These are phyloP conservation scores for Anguilla rostrata DNA, from an alignment of 2,113 vertebrate genomes.

Conservation along the genomic window DNA sequence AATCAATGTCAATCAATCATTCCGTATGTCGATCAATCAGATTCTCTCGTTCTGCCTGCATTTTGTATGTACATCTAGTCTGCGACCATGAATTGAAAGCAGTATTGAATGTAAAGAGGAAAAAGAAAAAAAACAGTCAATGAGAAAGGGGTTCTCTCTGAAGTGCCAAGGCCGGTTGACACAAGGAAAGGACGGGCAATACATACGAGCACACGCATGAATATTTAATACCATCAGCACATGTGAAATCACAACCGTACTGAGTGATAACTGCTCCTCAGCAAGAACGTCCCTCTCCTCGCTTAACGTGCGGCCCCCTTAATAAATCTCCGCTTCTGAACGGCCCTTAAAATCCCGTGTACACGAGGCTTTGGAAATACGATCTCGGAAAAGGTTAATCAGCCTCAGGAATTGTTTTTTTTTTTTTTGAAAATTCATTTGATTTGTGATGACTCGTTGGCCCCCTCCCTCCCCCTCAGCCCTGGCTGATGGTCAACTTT, in stretches of 20 bases:
- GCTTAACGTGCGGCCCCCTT: not conserved
- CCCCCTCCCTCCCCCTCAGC: not conserved
- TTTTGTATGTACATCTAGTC: not conserved
- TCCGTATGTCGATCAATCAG: too few species aligned
- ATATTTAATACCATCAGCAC: not conserved
- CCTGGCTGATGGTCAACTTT: not conserved
- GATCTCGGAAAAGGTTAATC: slow-evolving; percentile 1
- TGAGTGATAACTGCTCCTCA: not conserved
- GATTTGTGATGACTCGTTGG: not conserved
- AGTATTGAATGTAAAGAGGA: not conserved
- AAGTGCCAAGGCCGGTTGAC: not conserved
- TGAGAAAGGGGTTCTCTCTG: too few species aligned
- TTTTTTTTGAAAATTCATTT: not conserved
- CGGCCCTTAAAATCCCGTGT: not conserved
- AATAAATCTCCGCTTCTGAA: not conserved
- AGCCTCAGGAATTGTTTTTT: not conserved
- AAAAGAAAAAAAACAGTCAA: too few species aligned
- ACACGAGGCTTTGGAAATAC: not conserved
- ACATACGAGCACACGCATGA: not conserved
- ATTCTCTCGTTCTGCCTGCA: too few species aligned
- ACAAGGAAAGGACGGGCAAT: not conserved
- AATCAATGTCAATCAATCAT: not conserved
- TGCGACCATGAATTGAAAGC: not conserved
- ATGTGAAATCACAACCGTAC: not conserved
- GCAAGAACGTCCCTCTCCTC: not conserved